phyloP scores from a whole-genome alignment of 2,797 vertebrate genomes.

The Pangasius sanitwongsei region DNA sequence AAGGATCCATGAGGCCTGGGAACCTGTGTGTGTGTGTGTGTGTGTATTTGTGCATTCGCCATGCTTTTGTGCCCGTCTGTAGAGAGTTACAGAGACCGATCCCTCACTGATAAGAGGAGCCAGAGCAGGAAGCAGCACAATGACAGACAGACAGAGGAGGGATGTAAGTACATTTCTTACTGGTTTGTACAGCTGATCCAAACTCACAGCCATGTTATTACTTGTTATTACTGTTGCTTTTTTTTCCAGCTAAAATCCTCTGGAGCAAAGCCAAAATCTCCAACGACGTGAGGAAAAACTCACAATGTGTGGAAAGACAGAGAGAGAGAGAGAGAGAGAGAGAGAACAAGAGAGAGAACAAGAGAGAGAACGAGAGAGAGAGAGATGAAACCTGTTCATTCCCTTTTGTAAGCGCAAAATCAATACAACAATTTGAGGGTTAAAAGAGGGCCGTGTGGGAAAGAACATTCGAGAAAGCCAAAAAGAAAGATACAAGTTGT shows the following conservation, averaged over 20 bases:
- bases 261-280: background rate
- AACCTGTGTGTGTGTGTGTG: slow-evolving; percentile 16
- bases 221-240: background rate
- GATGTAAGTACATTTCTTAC: background rate
- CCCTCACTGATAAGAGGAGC: slow-evolving; percentile 56
- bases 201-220: background rate
- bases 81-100: slow-evolving; percentile 50
- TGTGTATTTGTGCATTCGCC: slow-evolving; percentile 14
- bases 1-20: slow-evolving; percentile 22
- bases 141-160: slow-evolving; percentile 42
- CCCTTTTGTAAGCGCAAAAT: slow-evolving; percentile 36
- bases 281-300: background rate
- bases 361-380: no score
- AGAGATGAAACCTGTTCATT: slow-evolving; percentile 13
- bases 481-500: slow-evolving; percentile 56
- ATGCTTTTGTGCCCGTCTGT: slow-evolving; percentile 44
- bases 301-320: background rate
- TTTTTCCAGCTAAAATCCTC: background rate
- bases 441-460: slow-evolving; percentile 55
- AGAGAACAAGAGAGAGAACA: no score
- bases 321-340: background rate
- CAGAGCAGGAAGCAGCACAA: slow-evolving; percentile 57
- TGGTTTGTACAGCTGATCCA: slow-evolving; percentile 14
- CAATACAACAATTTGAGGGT: slow-evolving; percentile 57
- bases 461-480: slow-evolving; percentile 56